A percentile compares a stretch with the other conserved stretches of the same genome.
Evolutionary conservation across 2,888 invertebrate species (phyloP).

Genomic region (Perithous albicinctus): DNA sequence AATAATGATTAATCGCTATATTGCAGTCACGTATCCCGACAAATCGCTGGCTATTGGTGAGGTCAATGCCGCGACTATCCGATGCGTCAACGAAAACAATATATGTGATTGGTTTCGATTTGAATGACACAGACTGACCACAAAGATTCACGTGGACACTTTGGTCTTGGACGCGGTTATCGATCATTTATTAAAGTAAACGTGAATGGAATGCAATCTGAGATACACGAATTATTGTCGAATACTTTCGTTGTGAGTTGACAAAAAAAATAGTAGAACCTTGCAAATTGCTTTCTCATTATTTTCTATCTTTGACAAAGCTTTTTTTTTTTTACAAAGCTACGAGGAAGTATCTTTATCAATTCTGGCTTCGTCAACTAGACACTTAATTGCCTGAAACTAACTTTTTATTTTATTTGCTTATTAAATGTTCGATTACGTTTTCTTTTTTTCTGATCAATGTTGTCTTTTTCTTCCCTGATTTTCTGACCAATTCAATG

Average conservation of each 20-base stretch:
- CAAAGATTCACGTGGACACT: neutral
- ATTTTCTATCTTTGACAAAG: too few species aligned
- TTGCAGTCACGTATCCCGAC: constrained; percentile 58
- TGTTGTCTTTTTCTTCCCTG: too few species aligned
- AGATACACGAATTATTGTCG: neutral
- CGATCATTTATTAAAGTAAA: neutral
- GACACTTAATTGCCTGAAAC: too few species aligned
- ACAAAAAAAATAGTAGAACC: neutral
- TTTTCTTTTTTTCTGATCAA: too few species aligned
- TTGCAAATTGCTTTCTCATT: too few species aligned
- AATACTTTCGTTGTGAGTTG: neutral
- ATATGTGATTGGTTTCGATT: constrained; percentile 16
- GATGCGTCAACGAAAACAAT: constrained; percentile 51
- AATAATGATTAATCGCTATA: constrained; percentile 52
- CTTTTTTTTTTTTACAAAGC: too few species aligned
- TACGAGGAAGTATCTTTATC: too few species aligned
- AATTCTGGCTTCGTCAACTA: too few species aligned
- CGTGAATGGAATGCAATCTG: neutral
- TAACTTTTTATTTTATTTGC: too few species aligned
- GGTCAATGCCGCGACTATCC: constrained; percentile 48
- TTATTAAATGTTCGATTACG: too few species aligned
- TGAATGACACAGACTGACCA: neutral
- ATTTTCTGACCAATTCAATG: too few species aligned
- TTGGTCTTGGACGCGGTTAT: neutral
- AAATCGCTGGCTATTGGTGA: constrained; percentile 36